Percentiles rank a stretch among this genome's conserved stretches.
Conservation (phyloP, 2,888 invertebrate species). For the Drosophila neotestacea region DNA sequence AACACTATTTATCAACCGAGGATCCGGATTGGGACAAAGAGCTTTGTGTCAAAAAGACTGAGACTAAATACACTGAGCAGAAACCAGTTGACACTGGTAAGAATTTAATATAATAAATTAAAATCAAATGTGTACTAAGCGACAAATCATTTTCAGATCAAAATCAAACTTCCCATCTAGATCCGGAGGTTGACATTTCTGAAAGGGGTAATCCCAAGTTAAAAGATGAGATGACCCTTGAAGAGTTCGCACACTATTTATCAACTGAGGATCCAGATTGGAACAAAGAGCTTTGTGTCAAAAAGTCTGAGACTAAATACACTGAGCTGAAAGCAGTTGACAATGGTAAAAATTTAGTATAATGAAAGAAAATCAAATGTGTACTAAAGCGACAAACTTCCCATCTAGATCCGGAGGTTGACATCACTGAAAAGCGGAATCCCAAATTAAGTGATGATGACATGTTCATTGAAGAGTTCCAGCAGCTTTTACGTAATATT, state of each 20-base stretch:
- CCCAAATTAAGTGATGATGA: not conserved
- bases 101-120: not conserved
- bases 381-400: too few species aligned
- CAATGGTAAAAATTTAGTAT: not conserved
- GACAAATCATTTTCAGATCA: not conserved
- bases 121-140: not conserved
- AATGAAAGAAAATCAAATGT: not conserved
- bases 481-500: conserved; percentile 23
- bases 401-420: too few species aligned
- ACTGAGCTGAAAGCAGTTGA: too few species aligned
- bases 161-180: not conserved
- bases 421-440: not conserved
- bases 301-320: too few species aligned
- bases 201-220: not conserved
- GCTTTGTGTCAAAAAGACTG: too few species aligned
- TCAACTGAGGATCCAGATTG: too few species aligned
- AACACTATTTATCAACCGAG: too few species aligned
- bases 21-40: too few species aligned
- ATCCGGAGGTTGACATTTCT: not conserved
- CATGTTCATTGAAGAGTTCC: conserved; percentile 14
- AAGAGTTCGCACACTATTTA: too few species aligned
- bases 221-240: too few species aligned
- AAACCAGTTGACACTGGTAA: not conserved
- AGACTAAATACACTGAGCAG: too few species aligned
- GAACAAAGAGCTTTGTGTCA: too few species aligned